phyloP scores from a whole-genome alignment of 2,888 invertebrate species.

The Cheilosia vulpina region DNA sequence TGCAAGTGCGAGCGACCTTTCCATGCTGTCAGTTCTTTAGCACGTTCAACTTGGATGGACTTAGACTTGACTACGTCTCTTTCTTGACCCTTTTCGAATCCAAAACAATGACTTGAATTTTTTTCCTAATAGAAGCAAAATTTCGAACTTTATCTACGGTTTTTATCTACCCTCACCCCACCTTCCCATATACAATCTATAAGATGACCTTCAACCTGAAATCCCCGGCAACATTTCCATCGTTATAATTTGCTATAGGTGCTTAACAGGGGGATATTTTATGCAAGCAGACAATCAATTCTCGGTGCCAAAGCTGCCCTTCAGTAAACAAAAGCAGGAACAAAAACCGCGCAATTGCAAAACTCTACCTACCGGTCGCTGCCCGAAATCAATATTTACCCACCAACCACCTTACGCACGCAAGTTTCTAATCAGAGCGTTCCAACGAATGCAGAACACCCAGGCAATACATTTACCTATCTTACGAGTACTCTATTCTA shows the following conservation, averaged over 20 bases:
- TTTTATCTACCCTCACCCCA: too few species aligned
- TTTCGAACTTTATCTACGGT: too few species aligned
- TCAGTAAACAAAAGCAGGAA: not conserved
- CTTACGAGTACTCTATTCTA: not conserved
- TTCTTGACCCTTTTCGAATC: not conserved
- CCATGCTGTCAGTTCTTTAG: not conserved
- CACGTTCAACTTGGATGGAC: not conserved
- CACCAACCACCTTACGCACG: slow-evolving; percentile 61
- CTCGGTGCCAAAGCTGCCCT: not conserved
- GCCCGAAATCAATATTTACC: slow-evolving; percentile 64
- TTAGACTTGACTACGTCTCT: too few species aligned
- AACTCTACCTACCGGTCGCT: slow-evolving; percentile 21
- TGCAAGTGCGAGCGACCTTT: not conserved
- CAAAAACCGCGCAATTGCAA: slow-evolving; percentile 34
- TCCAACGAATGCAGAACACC: slow-evolving; percentile 13
- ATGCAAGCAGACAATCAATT: not conserved
- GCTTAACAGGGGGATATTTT: not conserved
- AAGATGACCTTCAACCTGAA: too few species aligned
- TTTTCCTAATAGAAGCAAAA: too few species aligned
- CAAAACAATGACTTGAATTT: too few species aligned
- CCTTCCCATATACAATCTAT: too few species aligned
- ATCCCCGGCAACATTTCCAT: not conserved
- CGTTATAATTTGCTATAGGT: not conserved
- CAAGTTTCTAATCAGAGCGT: slow-evolving; percentile 59
- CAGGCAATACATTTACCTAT: slow-evolving; percentile 4